phyloP scores from a whole-genome alignment of 2,113 vertebrate species.

The Petromus typicus region DNA sequence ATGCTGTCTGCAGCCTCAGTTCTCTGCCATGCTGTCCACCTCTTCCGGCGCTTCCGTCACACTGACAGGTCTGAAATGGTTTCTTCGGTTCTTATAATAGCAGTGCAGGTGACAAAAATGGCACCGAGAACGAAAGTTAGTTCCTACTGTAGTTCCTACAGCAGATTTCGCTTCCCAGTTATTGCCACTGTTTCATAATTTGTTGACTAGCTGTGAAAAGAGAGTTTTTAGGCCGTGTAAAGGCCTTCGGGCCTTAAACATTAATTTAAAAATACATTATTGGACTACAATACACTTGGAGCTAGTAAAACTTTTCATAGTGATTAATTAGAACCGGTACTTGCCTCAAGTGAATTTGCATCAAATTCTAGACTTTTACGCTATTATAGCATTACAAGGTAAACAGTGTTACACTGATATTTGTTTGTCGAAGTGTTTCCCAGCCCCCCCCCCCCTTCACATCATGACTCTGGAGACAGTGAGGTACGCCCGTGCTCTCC shows the following conservation, averaged over 20 bases:
- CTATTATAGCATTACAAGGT: background rate
- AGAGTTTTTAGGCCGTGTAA: background rate
- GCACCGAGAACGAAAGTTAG: background rate
- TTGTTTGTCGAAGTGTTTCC: background rate
- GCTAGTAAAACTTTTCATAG: background rate
- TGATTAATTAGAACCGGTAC: conserved; percentile 13
- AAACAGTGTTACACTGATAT: background rate
- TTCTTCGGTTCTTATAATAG: background rate
- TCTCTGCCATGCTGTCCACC: background rate
- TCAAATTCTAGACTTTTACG: background rate
- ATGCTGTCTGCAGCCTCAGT: background rate
- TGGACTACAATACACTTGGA: background rate
- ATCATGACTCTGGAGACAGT: too few species aligned
- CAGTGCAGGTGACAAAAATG: background rate
- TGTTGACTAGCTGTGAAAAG: background rate
- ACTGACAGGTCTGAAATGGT: background rate
- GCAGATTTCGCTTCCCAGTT: too few species aligned
- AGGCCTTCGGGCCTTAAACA: background rate
- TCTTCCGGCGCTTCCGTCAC: background rate
- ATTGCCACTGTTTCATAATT: background rate
- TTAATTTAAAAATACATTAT: background rate
- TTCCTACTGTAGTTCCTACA: background rate
- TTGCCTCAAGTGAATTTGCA: background rate
- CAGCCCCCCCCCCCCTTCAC: too few species aligned
- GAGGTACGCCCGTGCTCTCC: too few species aligned